Percentiles rank a stretch among this genome's conserved stretches.
Conservation (phyloP, 2,797 vertebrate species). For the Gambusia yucatana region DNA sequence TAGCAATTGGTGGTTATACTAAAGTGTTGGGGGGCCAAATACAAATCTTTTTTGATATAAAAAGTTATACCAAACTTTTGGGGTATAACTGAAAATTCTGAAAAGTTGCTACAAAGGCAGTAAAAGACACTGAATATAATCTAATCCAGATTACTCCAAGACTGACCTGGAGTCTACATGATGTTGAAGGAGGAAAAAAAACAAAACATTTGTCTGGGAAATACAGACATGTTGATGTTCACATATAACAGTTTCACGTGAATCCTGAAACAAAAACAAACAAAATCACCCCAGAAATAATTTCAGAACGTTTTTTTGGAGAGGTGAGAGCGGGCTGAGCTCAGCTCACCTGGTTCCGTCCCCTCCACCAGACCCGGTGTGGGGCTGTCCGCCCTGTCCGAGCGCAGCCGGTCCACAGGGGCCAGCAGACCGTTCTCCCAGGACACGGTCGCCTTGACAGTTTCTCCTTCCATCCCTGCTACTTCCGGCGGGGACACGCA, state of each 20-base stretch:
- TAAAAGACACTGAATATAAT: too few species aligned
- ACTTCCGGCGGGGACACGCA: conserved; percentile 30
- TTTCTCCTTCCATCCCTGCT: conserved; percentile 86
- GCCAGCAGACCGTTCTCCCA: conserved; percentile 84
- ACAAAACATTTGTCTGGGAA: neutral
- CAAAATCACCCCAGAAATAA: neutral
- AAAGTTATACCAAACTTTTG: neutral
- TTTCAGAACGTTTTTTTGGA: neutral
- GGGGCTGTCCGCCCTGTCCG: conserved; percentile 89
- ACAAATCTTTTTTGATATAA: neutral
- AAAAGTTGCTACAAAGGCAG: neutral
- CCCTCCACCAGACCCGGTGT: conserved; percentile 92
- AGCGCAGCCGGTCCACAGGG: conserved; percentile 79
- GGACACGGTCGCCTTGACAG: conserved; percentile 76
- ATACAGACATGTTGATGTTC: neutral
- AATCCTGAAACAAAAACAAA: neutral
- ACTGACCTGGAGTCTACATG: too few species aligned
- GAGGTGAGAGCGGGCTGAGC: neutral
- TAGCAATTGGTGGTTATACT: neutral
- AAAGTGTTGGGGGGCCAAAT: neutral
- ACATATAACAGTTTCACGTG: neutral
- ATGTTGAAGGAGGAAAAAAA: neutral
- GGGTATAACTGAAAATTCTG: neutral
- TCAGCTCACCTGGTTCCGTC: conserved; percentile 90
- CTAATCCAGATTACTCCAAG: too few species aligned